Percentiles rank a stretch among this genome's conserved stretches.
Evolutionary conservation across 2,888 invertebrate species (phyloP).

Genomic region (Clivina fossor): DNA sequence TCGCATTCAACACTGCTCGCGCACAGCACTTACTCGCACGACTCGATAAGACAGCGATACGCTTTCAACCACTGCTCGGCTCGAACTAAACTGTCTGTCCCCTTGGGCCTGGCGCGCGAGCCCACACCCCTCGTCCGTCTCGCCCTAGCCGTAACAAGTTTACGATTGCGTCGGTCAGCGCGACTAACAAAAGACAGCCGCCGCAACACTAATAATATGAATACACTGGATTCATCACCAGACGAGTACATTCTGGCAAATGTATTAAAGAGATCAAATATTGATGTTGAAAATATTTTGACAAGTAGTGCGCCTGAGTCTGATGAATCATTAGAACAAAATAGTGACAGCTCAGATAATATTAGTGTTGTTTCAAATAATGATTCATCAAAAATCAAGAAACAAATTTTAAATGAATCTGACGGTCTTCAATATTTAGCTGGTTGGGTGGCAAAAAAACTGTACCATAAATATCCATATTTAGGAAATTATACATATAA

Average conservation of each 20-base stretch:
- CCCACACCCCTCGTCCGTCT: no score
- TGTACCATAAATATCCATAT: conserved; percentile 3
- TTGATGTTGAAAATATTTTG: not conserved
- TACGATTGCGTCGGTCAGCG: no score
- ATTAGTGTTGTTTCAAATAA: not conserved
- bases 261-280: not conserved
- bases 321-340: no score
- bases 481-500: conserved; percentile 1
- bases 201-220: conserved; percentile 1
- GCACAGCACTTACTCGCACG: no score
- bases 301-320: conserved; percentile 1
- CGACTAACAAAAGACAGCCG: no score
- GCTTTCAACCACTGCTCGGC: no score
- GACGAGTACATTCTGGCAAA: conserved; percentile 7
- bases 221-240: not conserved
- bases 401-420: conserved; percentile 2
- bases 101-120: no score
- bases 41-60: no score
- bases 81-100: no score
- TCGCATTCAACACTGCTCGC: no score
- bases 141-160: no score
- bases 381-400: not conserved
- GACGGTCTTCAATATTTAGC: conserved; percentile 15
- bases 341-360: conserved; percentile 6
- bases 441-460: conserved; percentile 13